Conservation (phyloP, 2,797 vertebrate genomes). For the Gymnothorax reevesii region DNA sequence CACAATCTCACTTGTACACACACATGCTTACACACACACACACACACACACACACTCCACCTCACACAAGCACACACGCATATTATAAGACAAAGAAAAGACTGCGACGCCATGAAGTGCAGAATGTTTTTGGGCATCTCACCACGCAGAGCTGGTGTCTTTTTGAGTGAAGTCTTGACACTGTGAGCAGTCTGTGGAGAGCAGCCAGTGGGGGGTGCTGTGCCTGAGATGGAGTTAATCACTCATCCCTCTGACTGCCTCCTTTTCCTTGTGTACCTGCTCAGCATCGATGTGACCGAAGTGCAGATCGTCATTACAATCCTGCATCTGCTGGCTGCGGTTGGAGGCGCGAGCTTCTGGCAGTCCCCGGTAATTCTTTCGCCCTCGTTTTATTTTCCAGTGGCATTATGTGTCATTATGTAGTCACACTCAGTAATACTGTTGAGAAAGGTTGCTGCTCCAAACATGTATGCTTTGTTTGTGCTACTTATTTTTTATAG, state of each 20-base stretch:
- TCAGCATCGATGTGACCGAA: slow-evolving; percentile 99
- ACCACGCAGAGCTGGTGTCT: not conserved
- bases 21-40: not conserved
- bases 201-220: slow-evolving; percentile 45
- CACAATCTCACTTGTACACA: not conserved
- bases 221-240: slow-evolving; percentile 59
- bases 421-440: not conserved
- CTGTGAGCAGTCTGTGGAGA: slow-evolving; percentile 16
- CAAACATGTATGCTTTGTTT: not conserved
- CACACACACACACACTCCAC: not conserved
- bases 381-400: not conserved
- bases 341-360: slow-evolving; percentile 97
- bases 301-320: slow-evolving; percentile 99
- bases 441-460: not conserved
- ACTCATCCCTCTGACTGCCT: slow-evolving; percentile 70
- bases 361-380: slow-evolving; percentile 88
- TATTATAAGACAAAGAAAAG: not conserved
- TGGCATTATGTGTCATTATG: not conserved
- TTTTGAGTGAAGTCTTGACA: not conserved
- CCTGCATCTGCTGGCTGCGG: slow-evolving; percentile 97
- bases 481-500: not conserved
- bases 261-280: slow-evolving; percentile 76
- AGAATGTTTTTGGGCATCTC: not conserved
- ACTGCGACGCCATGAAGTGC: not conserved
- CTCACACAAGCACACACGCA: not conserved